These are phyloP conservation scores for Formicarius rufipectus DNA, from an alignment of 2,113 vertebrate genomes.

Conservation along the genomic window DNA sequence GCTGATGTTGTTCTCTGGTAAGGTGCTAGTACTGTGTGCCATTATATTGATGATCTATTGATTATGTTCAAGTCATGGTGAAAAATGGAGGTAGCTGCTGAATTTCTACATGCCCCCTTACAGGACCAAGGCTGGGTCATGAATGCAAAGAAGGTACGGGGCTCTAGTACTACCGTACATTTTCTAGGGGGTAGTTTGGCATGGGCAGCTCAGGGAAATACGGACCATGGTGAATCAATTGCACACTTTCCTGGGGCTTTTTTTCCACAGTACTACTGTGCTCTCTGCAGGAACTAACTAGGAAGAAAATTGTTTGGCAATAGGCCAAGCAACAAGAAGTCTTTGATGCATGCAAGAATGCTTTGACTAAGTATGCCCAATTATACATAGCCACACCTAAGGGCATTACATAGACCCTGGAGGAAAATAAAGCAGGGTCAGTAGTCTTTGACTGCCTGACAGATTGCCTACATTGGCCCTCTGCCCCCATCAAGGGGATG, in stretches of 20 bases:
- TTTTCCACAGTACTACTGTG: not conserved
- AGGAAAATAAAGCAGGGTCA: not conserved
- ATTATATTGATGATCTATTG: not conserved
- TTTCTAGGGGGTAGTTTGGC: not conserved
- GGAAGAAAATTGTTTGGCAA: not conserved
- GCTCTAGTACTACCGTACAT: not conserved
- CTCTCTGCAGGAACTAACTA: not conserved
- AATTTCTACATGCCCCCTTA: not conserved
- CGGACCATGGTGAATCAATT: not conserved
- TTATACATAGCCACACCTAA: not conserved
- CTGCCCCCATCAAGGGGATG: not conserved
- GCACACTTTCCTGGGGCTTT: not conserved
- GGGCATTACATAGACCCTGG: not conserved
- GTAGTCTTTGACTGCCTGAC: not conserved
- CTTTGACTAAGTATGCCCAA: not conserved
- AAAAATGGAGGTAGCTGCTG: not conserved
- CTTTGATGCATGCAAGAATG: not conserved
- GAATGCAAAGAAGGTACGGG: not conserved
- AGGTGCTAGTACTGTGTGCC: not conserved
- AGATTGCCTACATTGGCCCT: not conserved
- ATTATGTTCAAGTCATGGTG: not conserved
- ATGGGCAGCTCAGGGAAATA: not conserved
- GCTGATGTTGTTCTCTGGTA: not conserved
- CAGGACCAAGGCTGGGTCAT: not conserved
- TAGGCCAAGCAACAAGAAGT: not conserved